phyloP scores from a whole-genome alignment of 2,888 invertebrate genomes.

The Clostera curtula region DNA sequence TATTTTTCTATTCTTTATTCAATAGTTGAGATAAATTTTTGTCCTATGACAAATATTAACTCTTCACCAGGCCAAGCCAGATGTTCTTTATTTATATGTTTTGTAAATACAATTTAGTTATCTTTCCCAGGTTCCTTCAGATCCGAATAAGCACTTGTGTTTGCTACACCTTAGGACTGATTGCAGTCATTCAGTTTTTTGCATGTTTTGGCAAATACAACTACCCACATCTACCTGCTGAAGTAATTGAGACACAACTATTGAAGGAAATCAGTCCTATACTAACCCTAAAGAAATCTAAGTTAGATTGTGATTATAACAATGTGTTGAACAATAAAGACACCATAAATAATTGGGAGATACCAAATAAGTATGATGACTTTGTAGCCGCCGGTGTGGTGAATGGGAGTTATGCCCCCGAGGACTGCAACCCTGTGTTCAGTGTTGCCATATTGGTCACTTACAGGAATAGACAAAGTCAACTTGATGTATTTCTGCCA shows the following conservation, averaged over 20 bases:
- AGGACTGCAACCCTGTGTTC: slow-evolving; percentile 52
- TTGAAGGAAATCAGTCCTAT: slow-evolving; percentile 27
- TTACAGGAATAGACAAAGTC: slow-evolving; percentile 82
- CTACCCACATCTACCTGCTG: slow-evolving; percentile 36
- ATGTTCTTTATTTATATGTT: too few relatives aligned
- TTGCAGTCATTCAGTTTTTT: slow-evolving; percentile 37
- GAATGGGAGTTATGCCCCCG: slow-evolving; percentile 48
- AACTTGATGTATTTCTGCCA: slow-evolving; percentile 84
- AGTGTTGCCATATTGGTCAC: slow-evolving; percentile 90
- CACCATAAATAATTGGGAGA: slow-evolving; percentile 28
- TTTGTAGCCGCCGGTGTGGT: slow-evolving; percentile 35
- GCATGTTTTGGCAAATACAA: slow-evolving; percentile 33
- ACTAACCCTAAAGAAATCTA: slow-evolving; percentile 23
- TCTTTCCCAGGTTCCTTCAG: slow-evolving; percentile 36
- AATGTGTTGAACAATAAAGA: slow-evolving; percentile 33
- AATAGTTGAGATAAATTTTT: too few relatives aligned
- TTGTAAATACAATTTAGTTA: background rate
- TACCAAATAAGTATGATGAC: slow-evolving; percentile 32
- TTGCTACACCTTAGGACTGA: slow-evolving; percentile 23
- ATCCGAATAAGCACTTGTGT: slow-evolving; percentile 31
- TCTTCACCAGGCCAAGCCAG: too few relatives aligned
- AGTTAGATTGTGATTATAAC: slow-evolving; percentile 47
- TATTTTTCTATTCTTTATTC: too few relatives aligned
- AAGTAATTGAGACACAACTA: slow-evolving; percentile 30
- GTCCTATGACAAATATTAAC: too few relatives aligned